A percentile compares a stretch with the other conserved stretches of the same genome.
Evolutionary conservation across 2,113 vertebrate genomes (phyloP).

Genomic region (Erpornis zantholeuca): DNA sequence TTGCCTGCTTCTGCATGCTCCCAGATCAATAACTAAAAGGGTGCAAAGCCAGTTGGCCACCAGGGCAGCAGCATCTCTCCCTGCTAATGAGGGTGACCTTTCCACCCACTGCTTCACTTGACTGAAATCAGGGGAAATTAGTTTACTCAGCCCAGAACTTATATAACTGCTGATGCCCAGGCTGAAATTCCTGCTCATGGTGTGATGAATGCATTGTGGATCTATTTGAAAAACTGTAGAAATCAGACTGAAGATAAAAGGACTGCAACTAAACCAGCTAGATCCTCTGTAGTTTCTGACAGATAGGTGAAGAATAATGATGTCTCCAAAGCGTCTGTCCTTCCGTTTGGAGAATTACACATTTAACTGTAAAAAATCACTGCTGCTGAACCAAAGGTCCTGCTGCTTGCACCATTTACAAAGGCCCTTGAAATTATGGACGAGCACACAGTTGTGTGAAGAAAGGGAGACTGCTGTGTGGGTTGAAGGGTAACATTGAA

Average conservation of each 20-base stretch:
- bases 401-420: slow-evolving; percentile 27
- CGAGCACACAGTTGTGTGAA: background rate
- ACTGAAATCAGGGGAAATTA: slow-evolving; percentile 23
- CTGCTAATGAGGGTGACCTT: slow-evolving; percentile 55
- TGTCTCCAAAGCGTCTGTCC: slow-evolving; percentile 35
- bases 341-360: slow-evolving; percentile 23
- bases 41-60: slow-evolving; percentile 35
- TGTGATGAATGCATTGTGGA: slow-evolving; percentile 20
- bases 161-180: background rate
- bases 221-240: slow-evolving; percentile 3
- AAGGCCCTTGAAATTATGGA: slow-evolving; percentile 39
- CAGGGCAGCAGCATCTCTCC: slow-evolving; percentile 36
- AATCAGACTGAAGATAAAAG: slow-evolving; percentile 51
- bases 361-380: slow-evolving; percentile 46
- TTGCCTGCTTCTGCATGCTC: background rate
- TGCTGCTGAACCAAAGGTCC: slow-evolving; percentile 27
- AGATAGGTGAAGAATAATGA: slow-evolving; percentile 56
- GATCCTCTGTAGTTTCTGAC: slow-evolving; percentile 43
- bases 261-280: slow-evolving; percentile 6
- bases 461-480: slow-evolving; percentile 16
- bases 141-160: slow-evolving; percentile 24
- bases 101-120: slow-evolving; percentile 3
- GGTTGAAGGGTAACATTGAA: slow-evolving; percentile 33
- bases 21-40: slow-evolving; percentile 35
- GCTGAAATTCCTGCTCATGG: slow-evolving; percentile 5